These are phyloP conservation scores for Dynastes grantii DNA, from an alignment of 2,888 invertebrate species.

Conservation along the genomic window DNA sequence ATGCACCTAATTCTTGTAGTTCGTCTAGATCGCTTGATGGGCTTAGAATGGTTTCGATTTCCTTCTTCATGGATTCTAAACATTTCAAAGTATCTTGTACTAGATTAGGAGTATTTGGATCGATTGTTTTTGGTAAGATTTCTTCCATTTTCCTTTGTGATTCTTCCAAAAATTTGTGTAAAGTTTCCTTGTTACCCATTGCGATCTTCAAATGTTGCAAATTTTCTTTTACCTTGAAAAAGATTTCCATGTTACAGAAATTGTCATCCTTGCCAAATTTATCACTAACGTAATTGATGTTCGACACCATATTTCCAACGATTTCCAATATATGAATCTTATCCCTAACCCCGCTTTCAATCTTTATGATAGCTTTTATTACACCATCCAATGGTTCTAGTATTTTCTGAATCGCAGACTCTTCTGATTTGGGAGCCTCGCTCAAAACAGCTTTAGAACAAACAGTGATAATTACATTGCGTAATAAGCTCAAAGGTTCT, in stretches of 20 bases:
- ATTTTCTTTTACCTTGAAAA: constrained; percentile 7
- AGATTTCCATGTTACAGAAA: constrained; percentile 1
- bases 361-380: constrained; percentile 65
- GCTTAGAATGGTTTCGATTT: constrained; percentile 20
- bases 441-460: constrained; percentile 66
- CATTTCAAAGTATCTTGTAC: constrained; percentile 14
- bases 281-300: constrained; percentile 35
- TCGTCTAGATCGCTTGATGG: constrained; percentile 25
- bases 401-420: constrained; percentile 64
- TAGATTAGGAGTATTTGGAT: neutral
- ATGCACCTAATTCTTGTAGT: constrained; percentile 12
- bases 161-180: constrained; percentile 36
- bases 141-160: constrained; percentile 31
- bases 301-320: constrained; percentile 20
- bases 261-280: constrained; percentile 5
- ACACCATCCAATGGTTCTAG: constrained; percentile 65
- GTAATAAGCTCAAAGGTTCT: constrained; percentile 63
- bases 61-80: constrained; percentile 1
- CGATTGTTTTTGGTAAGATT: neutral
- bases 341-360: constrained; percentile 62
- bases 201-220: constrained; percentile 2
- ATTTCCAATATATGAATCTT: constrained; percentile 52
- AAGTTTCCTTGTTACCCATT: neutral
- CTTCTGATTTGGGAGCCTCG: constrained; percentile 58
- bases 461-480: constrained; percentile 65